phyloP scores from a whole-genome alignment of 2,113 vertebrate genomes.

The Anser brachyrhynchus region DNA sequence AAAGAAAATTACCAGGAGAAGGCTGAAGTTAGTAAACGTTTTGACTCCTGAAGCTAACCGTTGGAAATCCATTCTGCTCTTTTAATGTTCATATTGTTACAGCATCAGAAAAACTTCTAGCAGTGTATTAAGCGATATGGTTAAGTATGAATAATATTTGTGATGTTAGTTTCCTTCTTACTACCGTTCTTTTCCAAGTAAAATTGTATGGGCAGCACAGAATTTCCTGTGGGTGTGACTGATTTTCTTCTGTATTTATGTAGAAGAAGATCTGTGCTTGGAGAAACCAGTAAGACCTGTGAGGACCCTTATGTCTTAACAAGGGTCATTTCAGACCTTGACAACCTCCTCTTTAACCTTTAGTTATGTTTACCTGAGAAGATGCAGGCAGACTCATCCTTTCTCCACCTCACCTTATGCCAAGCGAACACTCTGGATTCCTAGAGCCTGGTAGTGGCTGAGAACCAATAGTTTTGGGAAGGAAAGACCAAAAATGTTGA shows the following conservation, averaged over 20 bases:
- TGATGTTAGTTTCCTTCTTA: neutral
- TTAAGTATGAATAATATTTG: neutral
- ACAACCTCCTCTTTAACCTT: neutral
- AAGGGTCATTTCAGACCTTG: neutral
- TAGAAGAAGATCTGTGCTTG: neutral
- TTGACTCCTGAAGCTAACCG: neutral
- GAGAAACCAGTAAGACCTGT: neutral
- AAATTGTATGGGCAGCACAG: neutral
- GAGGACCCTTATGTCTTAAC: neutral
- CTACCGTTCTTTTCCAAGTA: neutral
- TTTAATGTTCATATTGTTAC: neutral
- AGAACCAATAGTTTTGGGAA: neutral
- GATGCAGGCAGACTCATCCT: neutral
- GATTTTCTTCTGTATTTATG: neutral
- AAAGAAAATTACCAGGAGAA: neutral
- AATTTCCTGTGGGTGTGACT: neutral
- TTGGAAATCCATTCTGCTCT: constrained; percentile 3
- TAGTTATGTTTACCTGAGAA: neutral
- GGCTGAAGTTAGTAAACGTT: neutral
- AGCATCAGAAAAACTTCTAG: neutral
- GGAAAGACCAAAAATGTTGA: neutral
- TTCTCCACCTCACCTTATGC: neutral
- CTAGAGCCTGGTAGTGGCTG: neutral
- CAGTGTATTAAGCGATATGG: neutral
- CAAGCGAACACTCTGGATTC: neutral